Conservation (phyloP, 1,140 invertebrate species). For the Brachionus rotundiformis region DNA sequence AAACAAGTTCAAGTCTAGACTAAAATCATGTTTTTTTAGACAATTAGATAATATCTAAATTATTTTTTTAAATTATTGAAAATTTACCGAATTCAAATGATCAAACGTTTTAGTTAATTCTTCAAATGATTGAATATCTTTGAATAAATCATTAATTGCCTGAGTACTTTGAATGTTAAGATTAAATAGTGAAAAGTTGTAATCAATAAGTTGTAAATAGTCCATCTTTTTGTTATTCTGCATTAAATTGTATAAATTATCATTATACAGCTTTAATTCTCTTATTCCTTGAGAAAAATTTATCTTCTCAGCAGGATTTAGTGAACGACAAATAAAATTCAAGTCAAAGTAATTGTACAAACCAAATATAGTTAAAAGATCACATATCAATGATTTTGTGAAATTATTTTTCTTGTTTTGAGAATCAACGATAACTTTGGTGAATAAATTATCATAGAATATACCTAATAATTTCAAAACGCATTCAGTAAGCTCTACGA, state of each 20-base stretch:
- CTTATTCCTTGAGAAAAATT: not conserved
- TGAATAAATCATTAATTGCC: conserved; percentile 32
- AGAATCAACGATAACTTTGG: not conserved
- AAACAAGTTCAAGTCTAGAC: conserved; percentile 30
- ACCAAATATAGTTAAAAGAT: conserved; percentile 22
- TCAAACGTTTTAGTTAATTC: not conserved
- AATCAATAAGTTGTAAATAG: conserved; percentile 28
- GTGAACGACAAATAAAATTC: not conserved
- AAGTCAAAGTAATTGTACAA: conserved; percentile 38
- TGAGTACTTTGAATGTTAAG: conserved; percentile 20
- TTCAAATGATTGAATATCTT: not conserved
- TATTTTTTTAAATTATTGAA: not conserved
- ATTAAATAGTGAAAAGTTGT: conserved; percentile 19
- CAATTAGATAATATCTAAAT: not conserved
- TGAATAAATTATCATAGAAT: conserved; percentile 35
- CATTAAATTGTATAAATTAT: conserved; percentile 31
- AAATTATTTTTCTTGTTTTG: not conserved
- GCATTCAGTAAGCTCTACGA: not conserved
- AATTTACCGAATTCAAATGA: conserved; percentile 17
- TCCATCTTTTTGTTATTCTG: conserved; percentile 1
- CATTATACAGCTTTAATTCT: conserved; percentile 12
- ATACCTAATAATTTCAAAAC: not conserved
- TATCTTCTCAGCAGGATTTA: not conserved
- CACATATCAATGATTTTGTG: not conserved
- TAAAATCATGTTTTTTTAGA: not conserved